Base-by-base conservation (phyloP, 2,888 invertebrate genomes). In the Meteorus cinctellus region DNA sequence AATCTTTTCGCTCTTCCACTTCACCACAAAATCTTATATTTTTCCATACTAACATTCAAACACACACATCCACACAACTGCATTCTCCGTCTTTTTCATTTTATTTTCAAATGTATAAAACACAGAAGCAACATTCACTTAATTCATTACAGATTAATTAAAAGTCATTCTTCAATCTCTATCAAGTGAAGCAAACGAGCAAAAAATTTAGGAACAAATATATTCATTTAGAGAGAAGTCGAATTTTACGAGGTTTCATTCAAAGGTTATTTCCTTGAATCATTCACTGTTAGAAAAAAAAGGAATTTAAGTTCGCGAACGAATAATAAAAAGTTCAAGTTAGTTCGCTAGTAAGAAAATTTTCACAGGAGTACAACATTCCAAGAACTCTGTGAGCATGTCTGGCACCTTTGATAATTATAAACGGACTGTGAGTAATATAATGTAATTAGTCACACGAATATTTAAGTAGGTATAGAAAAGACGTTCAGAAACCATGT, bases 371-470 rank as follows among this genome's bases (percentile, higher is more conserved):
- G 8, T 19, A 19, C 70, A 59, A 59, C 19, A 55, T 70, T 70
- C 36, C 19, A 1, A 24, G 59, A 55, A 70, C n/a, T 34, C 19
- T 34, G 59, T 8, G 31, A 29, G 29, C 51, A 6, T n/a, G 41
- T 48, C 41, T 14, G 63, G 63, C 45, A 72, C 45, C 60, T 59
- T 75, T 63, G 68, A 76, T 72, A 76, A 76, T 76, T 72, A 76
- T 63, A 51, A 76, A 62, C 48, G 48, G 24, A 59, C 59, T 62
- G 72, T 19, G 55, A 19, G 19, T 19, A 55, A 6, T 55, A 41
- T 48, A 45, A 36, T 34, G 51, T 67, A 72, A 76, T 76, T 76
- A 73, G 76, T 76, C 76, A 76, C 69, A 55, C 72, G 69, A 76
- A 29, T 76, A 63, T 63, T 29, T 55, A n/a, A 55, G 31, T 41